Percentiles rank a stretch among this genome's conserved stretches.
Conservation (phyloP, 2,888 invertebrate genomes). For the Cheilosia urbana region DNA sequence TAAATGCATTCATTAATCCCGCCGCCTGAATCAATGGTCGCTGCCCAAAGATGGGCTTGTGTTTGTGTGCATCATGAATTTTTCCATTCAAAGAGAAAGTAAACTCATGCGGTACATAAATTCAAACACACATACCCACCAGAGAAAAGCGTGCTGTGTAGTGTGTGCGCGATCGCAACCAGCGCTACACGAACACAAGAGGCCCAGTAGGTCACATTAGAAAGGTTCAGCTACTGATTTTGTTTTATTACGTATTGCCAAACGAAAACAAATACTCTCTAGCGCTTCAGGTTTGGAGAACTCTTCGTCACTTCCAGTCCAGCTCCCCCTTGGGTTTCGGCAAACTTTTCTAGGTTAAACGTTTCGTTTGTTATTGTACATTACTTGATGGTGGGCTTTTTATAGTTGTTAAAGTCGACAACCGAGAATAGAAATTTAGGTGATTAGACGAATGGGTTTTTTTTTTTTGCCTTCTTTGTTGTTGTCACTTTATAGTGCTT, state of each 20-base stretch:
- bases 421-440: conserved; percentile 45
- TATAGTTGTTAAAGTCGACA: conserved; percentile 11
- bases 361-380: conserved; percentile 11
- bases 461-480: conserved; percentile 1
- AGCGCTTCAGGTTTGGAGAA: neutral
- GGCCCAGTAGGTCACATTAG: conserved; percentile 53
- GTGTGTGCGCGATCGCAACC: conserved; percentile 25
- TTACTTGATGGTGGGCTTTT: conserved; percentile 7
- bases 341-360: conserved; percentile 47
- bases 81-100: conserved; percentile 52
- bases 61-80: conserved; percentile 6
- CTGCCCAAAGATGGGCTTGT: neutral
- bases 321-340: conserved; percentile 19
- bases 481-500: neutral
- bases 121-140: neutral
- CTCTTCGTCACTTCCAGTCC: neutral
- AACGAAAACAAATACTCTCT: neutral
- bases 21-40: too few species aligned
- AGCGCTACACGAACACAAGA: neutral
- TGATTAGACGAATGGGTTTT: conserved; percentile 46
- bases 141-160: conserved; percentile 12
- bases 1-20: conserved; percentile 30
- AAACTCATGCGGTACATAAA: conserved; percentile 25
- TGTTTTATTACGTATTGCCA: conserved; percentile 24
- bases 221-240: conserved; percentile 35